Base-by-base conservation (phyloP, 2,797 vertebrate species). In the Crocidura indochinensis region DNA sequence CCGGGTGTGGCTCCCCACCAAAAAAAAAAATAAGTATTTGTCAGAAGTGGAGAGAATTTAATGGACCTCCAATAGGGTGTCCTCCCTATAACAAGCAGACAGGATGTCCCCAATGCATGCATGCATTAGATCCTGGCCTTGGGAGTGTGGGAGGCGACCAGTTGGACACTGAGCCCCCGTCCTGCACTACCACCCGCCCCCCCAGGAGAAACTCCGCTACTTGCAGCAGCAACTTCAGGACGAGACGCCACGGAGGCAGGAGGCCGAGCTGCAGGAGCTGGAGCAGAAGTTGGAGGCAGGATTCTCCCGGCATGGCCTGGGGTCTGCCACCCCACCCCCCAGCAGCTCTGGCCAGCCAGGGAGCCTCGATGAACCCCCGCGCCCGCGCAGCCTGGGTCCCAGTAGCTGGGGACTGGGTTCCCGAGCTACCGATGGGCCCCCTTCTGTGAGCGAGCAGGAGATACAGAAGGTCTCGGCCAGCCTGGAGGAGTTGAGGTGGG, bases 191-290 rank as follows among this genome's bases (percentile, higher is more conserved):
- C 24, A 49, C 76, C 38, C 47, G 31, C 8, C 15, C 71, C n/a
- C 49, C 64, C 93, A 97, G 97, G 97, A 97, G 88, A 97, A 97
- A 68, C 93, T 97, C 12, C 95, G 94, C 24, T 95, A 92, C 73
- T 95, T 97, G 29, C 96, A 97, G 82, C 95, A 92, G 77, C 96
- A 97, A n/a, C 90, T 97, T 20, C 96, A 97, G 62, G 94, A 96
- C 8, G 97, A 96, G 88, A 95, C 96, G 0, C 92, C 95, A 0
- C 44, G 92, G 44, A 87, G 94, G 80, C 96, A 95, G 77, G 96
- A 97, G 62, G 85, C 93, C 3, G 92, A 95, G 87, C 64, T 95
- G 53, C 94, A 91, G 82, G 93, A 95, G 38, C 72, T 95, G 49
- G 95, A 96, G 68, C 94, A 95, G 82, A 94, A 91, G 29, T 71